Base-by-base conservation (phyloP, 2,113 vertebrate species). In the Sinocyclocheilus maitianheensis region DNA sequence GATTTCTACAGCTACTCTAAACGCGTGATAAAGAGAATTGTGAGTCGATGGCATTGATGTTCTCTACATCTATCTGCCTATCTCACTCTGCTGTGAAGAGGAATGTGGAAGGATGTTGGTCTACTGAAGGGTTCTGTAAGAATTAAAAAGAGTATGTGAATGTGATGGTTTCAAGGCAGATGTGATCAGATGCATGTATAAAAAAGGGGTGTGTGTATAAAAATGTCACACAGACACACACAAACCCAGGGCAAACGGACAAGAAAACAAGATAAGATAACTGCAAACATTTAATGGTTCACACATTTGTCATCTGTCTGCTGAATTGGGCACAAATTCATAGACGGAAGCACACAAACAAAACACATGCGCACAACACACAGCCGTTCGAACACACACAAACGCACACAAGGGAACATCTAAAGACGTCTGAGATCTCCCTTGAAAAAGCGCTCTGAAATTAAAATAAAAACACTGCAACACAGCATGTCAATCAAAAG, bases 1-100 rank as follows among this genome's bases (percentile, higher is more conserved):
- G 43, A 83, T 86, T 69, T 80, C 67, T 72, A 78, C 77, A 81
- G 84, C 85, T 76, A 84, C 85, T 84, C 60, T 51, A 77, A 84
- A 86, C 26, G 14, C 9, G 46, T 65, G 76, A 88, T 88, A 86
- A 89, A 78, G 77, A 81, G 81, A 87, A 84, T 43, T 77, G 63
- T 26, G 60, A 84, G 85, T 80, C 83, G 82, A 86, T 86, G 77
- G 69, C 78, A 83, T 79, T 46, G 48, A 89, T 34, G 16, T 83
- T 62, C 43, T 74, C n/a, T 71, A 18, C 72, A 81, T 67, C 58
- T 74, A 76, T 67, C 84, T 79, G 43, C n/a, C 63, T 40, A 69
- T 55, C 55, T 82, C 24, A 7, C 16, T 74, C 65, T 67, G 46
- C 46, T 60, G 48, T 72, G 69, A 60, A 53, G 22, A 83, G 7